phyloP scores from a whole-genome alignment of 2,797 vertebrate species.

The Lacerta agilis region DNA sequence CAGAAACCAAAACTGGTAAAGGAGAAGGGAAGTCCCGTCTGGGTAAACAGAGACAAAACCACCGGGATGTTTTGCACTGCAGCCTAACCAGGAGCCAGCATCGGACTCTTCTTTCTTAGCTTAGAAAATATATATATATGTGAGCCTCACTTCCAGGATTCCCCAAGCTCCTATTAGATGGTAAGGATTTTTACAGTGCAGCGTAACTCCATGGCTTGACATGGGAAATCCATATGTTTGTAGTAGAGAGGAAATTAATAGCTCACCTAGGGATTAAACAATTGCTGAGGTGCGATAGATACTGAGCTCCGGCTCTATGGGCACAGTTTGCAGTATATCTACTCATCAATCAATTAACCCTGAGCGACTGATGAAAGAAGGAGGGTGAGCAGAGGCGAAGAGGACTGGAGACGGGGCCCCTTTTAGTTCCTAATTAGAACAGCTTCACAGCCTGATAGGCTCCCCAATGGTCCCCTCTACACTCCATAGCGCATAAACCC shows the following conservation, averaged over 20 bases:
- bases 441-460: neutral
- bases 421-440: neutral
- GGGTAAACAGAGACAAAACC: too few relatives aligned
- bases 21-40: too few relatives aligned
- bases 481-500: neutral
- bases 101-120: constrained; percentile 9
- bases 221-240: constrained; percentile 1
- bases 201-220: neutral
- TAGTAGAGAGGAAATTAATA: constrained; percentile 39
- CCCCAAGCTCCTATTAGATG: constrained; percentile 2
- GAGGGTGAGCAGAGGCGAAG: neutral
- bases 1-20: neutral
- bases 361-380: neutral
- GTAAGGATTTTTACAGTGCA: constrained; percentile 21
- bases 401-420: neutral
- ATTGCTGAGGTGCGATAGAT: neutral
- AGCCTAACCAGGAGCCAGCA: neutral
- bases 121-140: neutral
- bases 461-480: neutral
- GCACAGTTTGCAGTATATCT: neutral
- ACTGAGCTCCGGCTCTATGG: neutral
- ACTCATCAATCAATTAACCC: constrained; percentile 29
- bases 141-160: neutral
- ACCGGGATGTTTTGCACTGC: rapidly evolving
- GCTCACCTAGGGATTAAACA: constrained; percentile 34